A percentile compares a stretch with the other conserved stretches of the same genome.
Conservation (phyloP, 2,888 invertebrate genomes). For the Congeria kusceri region DNA sequence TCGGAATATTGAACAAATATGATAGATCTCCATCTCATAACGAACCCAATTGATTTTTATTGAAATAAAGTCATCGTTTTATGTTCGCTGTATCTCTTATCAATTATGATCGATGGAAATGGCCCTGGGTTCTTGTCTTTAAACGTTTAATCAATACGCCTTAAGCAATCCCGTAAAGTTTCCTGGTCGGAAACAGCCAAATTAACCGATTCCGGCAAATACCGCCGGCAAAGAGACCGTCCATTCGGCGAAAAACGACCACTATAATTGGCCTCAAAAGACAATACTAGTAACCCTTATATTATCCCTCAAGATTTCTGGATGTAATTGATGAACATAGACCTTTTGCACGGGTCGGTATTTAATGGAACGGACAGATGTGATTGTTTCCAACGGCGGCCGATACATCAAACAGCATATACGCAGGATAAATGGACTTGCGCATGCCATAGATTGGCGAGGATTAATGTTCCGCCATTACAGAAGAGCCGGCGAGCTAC, state of each 20-base stretch:
- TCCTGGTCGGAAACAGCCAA: constrained; percentile 56
- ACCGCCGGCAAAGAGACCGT: constrained; percentile 41
- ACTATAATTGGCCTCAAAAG: constrained; percentile 39
- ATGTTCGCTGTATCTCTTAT: constrained; percentile 50
- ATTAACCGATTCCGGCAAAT: constrained; percentile 56
- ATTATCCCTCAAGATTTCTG: constrained; percentile 31
- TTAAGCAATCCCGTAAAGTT: constrained; percentile 53
- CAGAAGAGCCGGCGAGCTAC: no score
- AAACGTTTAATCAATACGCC: constrained; percentile 60
- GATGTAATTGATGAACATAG: constrained; percentile 32
- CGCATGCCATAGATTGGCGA: constrained; percentile 18
- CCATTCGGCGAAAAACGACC: constrained; percentile 47
- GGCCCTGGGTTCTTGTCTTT: constrained; percentile 38
- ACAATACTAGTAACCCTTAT: constrained; percentile 39
- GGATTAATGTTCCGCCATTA: constrained; percentile 3
- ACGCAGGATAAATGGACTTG: constrained; percentile 30
- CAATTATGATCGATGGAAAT: constrained; percentile 54
- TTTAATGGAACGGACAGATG: no score
- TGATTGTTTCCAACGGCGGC: background rate
- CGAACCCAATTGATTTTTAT: constrained; percentile 44
- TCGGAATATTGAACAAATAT: constrained; percentile 38
- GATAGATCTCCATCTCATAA: constrained; percentile 26
- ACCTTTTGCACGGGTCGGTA: no score
- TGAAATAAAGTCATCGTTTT: constrained; percentile 43
- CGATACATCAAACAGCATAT: background rate